A percentile compares a stretch with the other conserved stretches of the same genome.
Evolutionary conservation across 2,888 invertebrate species (phyloP).

Genomic region (Linyphia triangularis): DNA sequence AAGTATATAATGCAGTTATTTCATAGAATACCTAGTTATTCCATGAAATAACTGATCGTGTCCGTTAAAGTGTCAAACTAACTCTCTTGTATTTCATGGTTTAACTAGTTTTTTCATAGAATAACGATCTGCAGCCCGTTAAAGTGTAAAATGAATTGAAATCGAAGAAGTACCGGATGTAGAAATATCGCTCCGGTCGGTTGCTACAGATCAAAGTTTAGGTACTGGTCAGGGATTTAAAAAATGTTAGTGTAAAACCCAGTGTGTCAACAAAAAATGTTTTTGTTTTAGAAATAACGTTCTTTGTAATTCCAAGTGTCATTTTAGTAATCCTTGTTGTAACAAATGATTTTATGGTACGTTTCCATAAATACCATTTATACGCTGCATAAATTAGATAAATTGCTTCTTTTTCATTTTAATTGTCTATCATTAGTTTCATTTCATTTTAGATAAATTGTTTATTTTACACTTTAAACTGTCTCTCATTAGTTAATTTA

Average conservation of each 20-base stretch:
- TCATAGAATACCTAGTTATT: conserved; percentile 65
- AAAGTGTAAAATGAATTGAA: conserved; percentile 66
- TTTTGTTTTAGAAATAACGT: conserved; percentile 69
- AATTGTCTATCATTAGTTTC: no score
- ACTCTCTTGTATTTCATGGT: conserved; percentile 62
- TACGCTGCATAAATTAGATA: conserved; percentile 67
- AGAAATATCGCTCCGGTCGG: conserved; percentile 68
- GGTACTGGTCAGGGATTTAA: conserved; percentile 68
- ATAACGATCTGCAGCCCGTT: conserved; percentile 62
- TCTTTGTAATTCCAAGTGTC: no score
- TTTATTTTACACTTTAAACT: no score
- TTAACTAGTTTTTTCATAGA: conserved; percentile 60
- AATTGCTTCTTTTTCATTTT: conserved; percentile 66
- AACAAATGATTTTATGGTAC: conserved; percentile 65
- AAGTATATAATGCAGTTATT: conserved; percentile 53
- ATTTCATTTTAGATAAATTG: no score
- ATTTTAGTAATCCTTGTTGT: no score
- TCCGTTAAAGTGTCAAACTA: conserved; percentile 66
- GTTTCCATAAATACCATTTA: conserved; percentile 65
- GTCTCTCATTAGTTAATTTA: no score
- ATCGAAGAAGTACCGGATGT: conserved; percentile 69
- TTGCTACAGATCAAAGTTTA: conserved; percentile 70
- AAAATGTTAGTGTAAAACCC: conserved; percentile 69
- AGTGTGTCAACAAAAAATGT: conserved; percentile 68
- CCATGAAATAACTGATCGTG: conserved; percentile 65